Base-by-base conservation (phyloP, 2,888 invertebrate species). In the Ischnus inquisitorius region DNA sequence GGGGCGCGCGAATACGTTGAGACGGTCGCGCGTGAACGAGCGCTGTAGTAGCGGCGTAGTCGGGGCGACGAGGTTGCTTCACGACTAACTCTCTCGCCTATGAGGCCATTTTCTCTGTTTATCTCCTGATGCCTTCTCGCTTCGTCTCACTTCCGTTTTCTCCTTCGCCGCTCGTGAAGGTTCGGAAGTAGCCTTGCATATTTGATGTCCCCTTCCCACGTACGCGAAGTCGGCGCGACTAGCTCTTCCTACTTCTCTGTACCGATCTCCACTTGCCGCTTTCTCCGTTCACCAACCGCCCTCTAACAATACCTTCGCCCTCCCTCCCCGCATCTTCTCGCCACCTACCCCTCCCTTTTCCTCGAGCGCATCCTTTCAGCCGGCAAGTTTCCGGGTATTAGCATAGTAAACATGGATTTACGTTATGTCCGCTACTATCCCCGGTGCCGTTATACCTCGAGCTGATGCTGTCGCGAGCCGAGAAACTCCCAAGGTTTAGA, bases 391-490 rank as follows among this genome's bases (percentile, higher is more conserved):
- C 90, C 87, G 88, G 88, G 90, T 91, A 91, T 92, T 92, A 92
- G 90, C 92, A 92, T 92, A 90, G 92, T 90, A 91, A 92, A 92
- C 91, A 90, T 90, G 89, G 91, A 92, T 92, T 91, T 92, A 92
- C 91, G 89, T 91, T 92, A 90, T 90, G 89, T 87, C 87, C 86
- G 87, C 84, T 87, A 84, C 71, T 82, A 84, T 78, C 67, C 39
- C 75, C 79, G 48, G 79, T 65, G 25, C 64, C 78, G 60, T 78
- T 81, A 69, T 69, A 74, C 78, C 34, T 28, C 16, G 65, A 3
- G 51, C 69, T 69, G 79, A 76, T 77, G 84, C 82, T 78, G 75
- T 85, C 69, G 65, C 81, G 51, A 46, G 51, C 46, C 34, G 51
- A 76, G 68, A 65, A 76, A 75, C 76, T 43, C 25, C 43, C 16